phyloP scores from a whole-genome alignment of 2,113 vertebrate species.

The Lontra canadensis region DNA sequence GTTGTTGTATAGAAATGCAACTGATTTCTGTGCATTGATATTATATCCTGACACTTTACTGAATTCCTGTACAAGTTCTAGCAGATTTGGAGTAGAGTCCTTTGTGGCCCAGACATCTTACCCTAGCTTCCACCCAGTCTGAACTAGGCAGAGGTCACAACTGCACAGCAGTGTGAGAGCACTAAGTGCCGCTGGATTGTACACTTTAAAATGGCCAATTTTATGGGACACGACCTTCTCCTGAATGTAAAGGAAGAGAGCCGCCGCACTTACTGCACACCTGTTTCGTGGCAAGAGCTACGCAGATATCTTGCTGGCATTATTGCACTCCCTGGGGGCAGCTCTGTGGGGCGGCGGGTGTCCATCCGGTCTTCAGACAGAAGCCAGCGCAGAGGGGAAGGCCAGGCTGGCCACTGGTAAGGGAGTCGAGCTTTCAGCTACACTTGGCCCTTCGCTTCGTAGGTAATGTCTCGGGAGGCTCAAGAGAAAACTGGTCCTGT shows the following conservation, averaged over 20 bases:
- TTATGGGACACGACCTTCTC: not conserved
- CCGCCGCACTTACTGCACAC: not conserved
- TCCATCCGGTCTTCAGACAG: not conserved
- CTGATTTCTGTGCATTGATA: no score
- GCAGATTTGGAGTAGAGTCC: no score
- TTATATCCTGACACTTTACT: no score
- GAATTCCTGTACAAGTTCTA: no score
- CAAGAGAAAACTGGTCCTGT: not conserved
- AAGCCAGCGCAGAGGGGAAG: not conserved
- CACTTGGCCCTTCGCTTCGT: fast-evolving
- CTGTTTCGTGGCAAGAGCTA: not conserved
- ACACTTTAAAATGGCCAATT: not conserved
- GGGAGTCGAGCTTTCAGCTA: not conserved
- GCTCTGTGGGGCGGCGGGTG: not conserved
- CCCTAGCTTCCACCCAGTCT: not conserved
- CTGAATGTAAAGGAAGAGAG: not conserved
- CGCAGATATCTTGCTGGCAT: not conserved
- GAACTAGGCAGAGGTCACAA: not conserved
- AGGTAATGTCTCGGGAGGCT: not conserved
- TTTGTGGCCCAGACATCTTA: not conserved
- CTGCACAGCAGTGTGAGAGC: not conserved
- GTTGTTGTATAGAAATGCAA: no score
- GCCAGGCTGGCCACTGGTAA: not conserved
- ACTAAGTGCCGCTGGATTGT: not conserved
- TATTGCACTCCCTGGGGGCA: not conserved